Percentiles rank a stretch among this genome's conserved stretches.
Conservation (phyloP, 2,797 vertebrate species). For the Macropus fuliginosus region DNA sequence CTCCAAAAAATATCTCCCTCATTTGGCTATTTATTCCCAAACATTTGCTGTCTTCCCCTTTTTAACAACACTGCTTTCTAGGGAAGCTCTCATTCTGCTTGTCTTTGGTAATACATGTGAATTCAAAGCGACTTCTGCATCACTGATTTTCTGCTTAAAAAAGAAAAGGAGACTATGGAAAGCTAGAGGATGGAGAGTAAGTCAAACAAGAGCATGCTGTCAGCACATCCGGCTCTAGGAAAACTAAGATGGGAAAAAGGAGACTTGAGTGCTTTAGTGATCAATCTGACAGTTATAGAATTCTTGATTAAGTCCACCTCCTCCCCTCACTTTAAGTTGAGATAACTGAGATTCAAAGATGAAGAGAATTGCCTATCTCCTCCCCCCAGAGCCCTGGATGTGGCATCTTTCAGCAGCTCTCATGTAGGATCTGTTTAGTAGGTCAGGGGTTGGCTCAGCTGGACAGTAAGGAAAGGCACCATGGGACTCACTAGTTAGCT, state of each 20-base stretch:
- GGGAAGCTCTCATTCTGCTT: not conserved
- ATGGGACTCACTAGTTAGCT: not conserved
- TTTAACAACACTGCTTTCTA: no score
- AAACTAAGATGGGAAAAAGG: not conserved
- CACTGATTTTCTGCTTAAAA: not conserved
- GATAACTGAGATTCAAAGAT: not conserved
- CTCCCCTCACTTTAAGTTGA: not conserved
- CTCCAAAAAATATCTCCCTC: not conserved
- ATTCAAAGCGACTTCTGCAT: not conserved
- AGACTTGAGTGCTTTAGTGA: fast-evolving
- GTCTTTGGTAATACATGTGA: not conserved
- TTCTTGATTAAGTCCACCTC: not conserved
- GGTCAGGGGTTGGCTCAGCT: not conserved
- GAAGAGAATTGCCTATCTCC: not conserved
- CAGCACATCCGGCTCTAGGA: not conserved
- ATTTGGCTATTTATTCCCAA: not conserved
- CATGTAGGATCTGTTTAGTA: conserved; percentile 3
- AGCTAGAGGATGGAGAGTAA: not conserved
- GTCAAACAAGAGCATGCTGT: not conserved
- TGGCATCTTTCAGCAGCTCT: not conserved
- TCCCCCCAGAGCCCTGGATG: not conserved
- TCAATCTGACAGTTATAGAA: not conserved
- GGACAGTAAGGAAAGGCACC: fast-evolving
- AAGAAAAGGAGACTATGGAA: not conserved
- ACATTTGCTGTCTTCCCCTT: not conserved